Evolutionary conservation across 2,888 invertebrate genomes (phyloP), one percentile per base, ranked within the genome.

Genomic region (Hydrotaea diabolus): DNA sequence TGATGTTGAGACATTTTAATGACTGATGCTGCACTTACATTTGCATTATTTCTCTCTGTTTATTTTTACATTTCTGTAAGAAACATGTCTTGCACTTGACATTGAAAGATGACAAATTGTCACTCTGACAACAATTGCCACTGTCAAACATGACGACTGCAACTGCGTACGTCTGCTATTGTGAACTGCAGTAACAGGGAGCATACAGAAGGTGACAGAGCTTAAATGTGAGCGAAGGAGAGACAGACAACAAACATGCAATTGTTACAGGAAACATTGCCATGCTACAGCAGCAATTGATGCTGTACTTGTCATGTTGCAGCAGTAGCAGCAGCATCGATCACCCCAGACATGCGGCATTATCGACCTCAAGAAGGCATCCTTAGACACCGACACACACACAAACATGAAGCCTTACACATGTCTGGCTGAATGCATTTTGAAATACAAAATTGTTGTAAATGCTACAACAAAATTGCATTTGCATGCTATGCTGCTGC

Each of bases 71-170:
- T 49, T 2, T 49, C n/a, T n/a, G 2, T 13, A 13, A n/a, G 13
- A 1, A 13, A 13, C 49, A 49, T 4, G 74, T 83, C 74, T 71
- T 36, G 77, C 62, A 74, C 71, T 72, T 83, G 83, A 77, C 80
- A 83, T 80, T 83, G 80, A 80, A 83, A 80, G 26, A 77, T 83
- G 69, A 64, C 80, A 80, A 77, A 77, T 77, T 71, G 62, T 77
- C 77, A 23, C 59, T 17, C 5, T 53, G 73, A 72, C 36, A 77
- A 69, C 73, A 83, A 83, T 83, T 83, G 80, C 66, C 77, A 66
- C 62, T 80, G 83, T 80, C 80, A 83, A 77, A 83, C 71, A 69
- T 62, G 36, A 59, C 23, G 59, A 59, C 23, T 31, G 31, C 7
- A 4, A 26, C 4, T 26, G 15, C n/a, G n/a, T n/a, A 26, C 59